Percentiles rank a stretch among this genome's conserved stretches.
phyloP scores from a whole-genome alignment of 2,888 invertebrate genomes.

The Nysson spinosus region DNA sequence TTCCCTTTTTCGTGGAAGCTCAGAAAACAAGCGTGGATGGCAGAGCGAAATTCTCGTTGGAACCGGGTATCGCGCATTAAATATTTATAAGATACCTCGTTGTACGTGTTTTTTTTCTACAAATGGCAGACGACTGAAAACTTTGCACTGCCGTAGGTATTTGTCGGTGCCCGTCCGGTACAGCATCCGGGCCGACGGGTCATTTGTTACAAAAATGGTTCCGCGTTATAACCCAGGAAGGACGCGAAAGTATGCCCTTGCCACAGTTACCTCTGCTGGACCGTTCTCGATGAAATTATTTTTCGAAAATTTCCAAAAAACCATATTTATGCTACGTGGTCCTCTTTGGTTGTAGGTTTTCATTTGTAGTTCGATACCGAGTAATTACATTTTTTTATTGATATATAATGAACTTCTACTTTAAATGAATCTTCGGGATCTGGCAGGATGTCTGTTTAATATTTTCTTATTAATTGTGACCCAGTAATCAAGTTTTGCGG shows the following conservation, averaged over 20 bases:
- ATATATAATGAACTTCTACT: no score
- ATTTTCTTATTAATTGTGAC: no score
- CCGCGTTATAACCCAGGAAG: slow-evolving; percentile 44
- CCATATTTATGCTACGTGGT: no score
- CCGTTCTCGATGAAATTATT: slow-evolving; percentile 10
- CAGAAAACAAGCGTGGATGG: no score
- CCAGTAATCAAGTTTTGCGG: no score
- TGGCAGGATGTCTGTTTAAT: no score
- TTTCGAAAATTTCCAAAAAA: slow-evolving; percentile 35
- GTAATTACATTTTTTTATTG: no score
- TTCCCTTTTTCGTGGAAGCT: no score
- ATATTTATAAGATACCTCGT: slow-evolving; percentile 30
- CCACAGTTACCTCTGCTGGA: slow-evolving; percentile 39
- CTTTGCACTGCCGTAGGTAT: slow-evolving; percentile 48
- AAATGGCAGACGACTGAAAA: slow-evolving; percentile 33
- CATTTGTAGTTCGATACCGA: no score
- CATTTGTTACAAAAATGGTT: slow-evolving; percentile 59
- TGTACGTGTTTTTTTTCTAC: neutral
- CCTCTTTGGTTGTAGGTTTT: no score
- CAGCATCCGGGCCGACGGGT: slow-evolving; percentile 50
- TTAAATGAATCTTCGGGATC: no score
- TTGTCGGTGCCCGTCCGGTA: slow-evolving; percentile 56
- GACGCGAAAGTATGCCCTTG: slow-evolving; percentile 45
- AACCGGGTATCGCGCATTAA: slow-evolving; percentile 26
- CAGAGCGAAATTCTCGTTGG: slow-evolving; percentile 15